phyloP scores from a whole-genome alignment of 2,888 invertebrate genomes.

The Holacanthella duospinosa region DNA sequence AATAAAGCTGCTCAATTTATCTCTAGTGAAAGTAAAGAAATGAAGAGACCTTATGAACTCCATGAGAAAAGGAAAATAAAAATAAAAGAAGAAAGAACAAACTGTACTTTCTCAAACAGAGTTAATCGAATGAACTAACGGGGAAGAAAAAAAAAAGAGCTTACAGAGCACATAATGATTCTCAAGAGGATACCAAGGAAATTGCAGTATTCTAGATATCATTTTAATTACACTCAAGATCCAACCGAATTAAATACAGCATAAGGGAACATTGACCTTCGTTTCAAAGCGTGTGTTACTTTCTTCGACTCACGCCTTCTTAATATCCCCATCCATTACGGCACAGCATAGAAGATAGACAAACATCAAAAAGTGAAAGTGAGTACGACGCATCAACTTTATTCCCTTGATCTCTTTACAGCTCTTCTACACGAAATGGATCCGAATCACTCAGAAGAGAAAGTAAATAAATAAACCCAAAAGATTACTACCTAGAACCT shows the following conservation, averaged over 20 bases:
- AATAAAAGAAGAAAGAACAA: not conserved
- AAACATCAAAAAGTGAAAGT: too few species aligned
- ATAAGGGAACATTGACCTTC: not conserved
- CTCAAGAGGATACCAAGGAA: not conserved
- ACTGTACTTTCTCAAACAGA: not conserved
- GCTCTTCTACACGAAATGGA: not conserved
- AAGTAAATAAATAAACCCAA: not conserved
- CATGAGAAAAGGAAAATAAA: too few species aligned
- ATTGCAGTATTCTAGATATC: not conserved
- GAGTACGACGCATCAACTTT: too few species aligned
- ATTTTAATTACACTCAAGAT: not conserved
- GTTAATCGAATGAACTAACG: slow-evolving; percentile 1
- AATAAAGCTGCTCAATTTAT: too few species aligned
- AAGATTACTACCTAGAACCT: too few species aligned
- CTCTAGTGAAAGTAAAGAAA: not conserved
- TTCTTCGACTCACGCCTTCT: not conserved
- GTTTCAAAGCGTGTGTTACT: not conserved
- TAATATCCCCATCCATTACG: not conserved
- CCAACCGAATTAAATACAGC: not conserved
- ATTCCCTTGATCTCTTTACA: slow-evolving; percentile 5
- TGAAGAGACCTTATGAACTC: not conserved
- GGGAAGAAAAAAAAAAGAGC: not conserved
- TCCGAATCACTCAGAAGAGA: not conserved
- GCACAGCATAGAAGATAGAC: too few species aligned
- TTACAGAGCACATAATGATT: not conserved